Evolutionary conservation across 2,113 vertebrate genomes (phyloP).

Genomic region (Ramphastos sulfuratus): DNA sequence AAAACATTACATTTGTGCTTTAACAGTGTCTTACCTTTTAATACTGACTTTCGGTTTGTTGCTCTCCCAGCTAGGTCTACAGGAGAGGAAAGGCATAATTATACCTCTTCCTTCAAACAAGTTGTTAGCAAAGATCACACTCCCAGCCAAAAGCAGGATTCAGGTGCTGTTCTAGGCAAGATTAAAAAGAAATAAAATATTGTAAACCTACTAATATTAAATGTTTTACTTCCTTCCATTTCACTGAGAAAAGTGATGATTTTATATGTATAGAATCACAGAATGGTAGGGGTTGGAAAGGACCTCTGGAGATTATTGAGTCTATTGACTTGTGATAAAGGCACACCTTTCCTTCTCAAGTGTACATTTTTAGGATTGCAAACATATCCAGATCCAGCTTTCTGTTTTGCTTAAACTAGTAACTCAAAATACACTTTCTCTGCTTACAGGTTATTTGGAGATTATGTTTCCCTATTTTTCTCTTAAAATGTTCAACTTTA

Average conservation of each 20-base stretch:
- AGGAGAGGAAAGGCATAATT: neutral
- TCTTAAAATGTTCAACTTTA: neutral
- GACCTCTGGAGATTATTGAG: neutral
- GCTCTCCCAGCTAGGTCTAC: neutral
- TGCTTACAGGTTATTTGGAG: neutral
- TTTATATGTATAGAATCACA: neutral
- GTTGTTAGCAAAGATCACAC: neutral
- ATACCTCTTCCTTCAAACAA: neutral
- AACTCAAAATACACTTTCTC: neutral
- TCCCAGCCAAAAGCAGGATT: neutral
- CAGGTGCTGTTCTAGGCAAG: neutral
- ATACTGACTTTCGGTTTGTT: neutral
- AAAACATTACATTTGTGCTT: neutral
- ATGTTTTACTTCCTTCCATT: neutral
- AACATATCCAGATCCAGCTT: neutral
- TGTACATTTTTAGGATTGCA: neutral
- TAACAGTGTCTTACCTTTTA: neutral
- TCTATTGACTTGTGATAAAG: neutral
- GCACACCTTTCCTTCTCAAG: neutral
- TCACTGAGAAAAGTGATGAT: neutral
- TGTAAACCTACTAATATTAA: neutral
- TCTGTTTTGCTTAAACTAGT: neutral
- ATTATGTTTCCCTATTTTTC: neutral
- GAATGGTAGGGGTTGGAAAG: too few relatives aligned
- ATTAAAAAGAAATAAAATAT: neutral